Percentiles rank a stretch among this genome's conserved stretches.
Evolutionary conservation across 2,113 vertebrate genomes (phyloP).

Genomic region (Ellobius talpinus): DNA sequence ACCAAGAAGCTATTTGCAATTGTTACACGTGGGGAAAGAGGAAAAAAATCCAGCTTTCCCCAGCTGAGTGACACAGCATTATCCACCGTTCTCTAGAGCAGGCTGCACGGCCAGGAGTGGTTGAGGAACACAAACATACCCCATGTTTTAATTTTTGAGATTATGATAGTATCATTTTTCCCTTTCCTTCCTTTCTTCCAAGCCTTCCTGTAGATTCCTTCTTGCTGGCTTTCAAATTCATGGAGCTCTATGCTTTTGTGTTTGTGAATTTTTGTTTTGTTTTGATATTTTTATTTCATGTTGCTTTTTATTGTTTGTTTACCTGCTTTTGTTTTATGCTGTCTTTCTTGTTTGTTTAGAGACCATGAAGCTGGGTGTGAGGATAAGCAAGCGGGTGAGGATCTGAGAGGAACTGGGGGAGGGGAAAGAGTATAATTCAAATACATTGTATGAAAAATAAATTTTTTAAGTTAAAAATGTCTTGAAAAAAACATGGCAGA

Average conservation of each 20-base stretch:
- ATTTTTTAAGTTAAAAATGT: not conserved
- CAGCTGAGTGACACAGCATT: not conserved
- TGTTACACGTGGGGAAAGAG: too few species aligned
- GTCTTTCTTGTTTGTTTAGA: not conserved
- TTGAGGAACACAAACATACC: not conserved
- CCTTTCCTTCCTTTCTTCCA: not conserved
- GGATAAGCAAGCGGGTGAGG: not conserved
- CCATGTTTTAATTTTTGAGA: not conserved
- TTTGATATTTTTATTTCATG: not conserved
- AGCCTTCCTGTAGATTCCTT: not conserved
- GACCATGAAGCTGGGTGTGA: not conserved
- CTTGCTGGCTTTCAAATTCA: not conserved
- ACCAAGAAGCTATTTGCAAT: not conserved
- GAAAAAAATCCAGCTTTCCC: not conserved
- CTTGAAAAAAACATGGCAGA: constrained; percentile 21
- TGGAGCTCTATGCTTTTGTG: not conserved
- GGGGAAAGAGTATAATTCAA: not conserved
- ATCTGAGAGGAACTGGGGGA: not conserved
- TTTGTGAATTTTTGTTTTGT: not conserved
- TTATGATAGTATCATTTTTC: not conserved
- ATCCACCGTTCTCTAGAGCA: not conserved
- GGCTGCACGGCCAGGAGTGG: too few species aligned
- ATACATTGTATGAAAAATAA: not conserved
- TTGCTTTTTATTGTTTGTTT: not conserved
- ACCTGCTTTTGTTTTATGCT: not conserved